Percentiles rank a stretch among this genome's conserved stretches.
These are phyloP conservation scores for Macroramphosus scolopax DNA, from an alignment of 2,797 vertebrate species.

Conservation along the genomic window DNA sequence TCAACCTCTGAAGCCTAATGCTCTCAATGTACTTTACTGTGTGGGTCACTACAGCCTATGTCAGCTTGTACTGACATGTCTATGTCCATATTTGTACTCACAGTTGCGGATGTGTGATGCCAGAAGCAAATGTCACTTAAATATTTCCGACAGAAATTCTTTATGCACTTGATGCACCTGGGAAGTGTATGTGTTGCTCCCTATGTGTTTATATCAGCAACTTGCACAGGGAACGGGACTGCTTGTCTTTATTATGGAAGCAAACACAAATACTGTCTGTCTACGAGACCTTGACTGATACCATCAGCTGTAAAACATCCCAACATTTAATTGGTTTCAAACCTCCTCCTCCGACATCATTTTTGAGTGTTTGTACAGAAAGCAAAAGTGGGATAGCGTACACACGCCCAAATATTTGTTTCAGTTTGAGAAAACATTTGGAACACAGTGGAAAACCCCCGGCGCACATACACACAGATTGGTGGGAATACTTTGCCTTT, in stretches of 20 bases:
- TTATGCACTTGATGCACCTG: conserved; percentile 8
- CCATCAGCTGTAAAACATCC: too few species aligned
- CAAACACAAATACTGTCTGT: neutral
- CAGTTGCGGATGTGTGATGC: too few species aligned
- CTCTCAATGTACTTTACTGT: neutral
- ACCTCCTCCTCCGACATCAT: too few species aligned
- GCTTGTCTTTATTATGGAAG: neutral
- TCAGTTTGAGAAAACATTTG: conserved; percentile 39
- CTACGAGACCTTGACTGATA: too few species aligned
- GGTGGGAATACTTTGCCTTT: conserved; percentile 8
- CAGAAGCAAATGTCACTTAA: neutral
- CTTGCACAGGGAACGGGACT: neutral
- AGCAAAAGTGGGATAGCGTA: too few species aligned
- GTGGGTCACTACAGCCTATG: too few species aligned
- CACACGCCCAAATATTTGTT: conserved; percentile 63
- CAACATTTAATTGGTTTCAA: too few species aligned
- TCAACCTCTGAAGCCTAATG: neutral
- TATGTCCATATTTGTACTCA: neutral
- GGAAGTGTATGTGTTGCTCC: neutral
- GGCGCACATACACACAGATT: neutral
- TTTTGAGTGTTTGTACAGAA: too few species aligned
- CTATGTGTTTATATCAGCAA: neutral
- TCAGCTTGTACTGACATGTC: too few species aligned
- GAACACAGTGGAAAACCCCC: conserved; percentile 14
- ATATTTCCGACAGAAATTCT: neutral